Evolutionary conservation across 2,888 invertebrate genomes (phyloP).

Genomic region (Drosophila prostipennis): DNA sequence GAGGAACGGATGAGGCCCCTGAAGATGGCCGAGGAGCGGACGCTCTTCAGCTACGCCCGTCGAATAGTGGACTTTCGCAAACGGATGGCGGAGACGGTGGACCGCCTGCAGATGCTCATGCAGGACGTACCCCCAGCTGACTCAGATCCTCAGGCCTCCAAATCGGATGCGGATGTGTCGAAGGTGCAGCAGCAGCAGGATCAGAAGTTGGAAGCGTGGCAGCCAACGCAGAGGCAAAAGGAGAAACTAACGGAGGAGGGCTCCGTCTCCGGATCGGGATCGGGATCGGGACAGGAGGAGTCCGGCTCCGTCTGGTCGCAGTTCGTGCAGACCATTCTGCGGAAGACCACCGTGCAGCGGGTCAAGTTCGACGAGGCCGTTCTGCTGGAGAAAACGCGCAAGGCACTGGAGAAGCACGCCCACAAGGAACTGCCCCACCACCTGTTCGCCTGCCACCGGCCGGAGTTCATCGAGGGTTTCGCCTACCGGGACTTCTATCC

Average conservation of each 20-base stretch:
- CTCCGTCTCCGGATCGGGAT: neutral
- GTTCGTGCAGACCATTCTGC: conserved; percentile 86
- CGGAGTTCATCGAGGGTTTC: conserved; percentile 84
- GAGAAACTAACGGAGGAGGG: conserved; percentile 14
- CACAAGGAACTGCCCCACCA: conserved; percentile 88
- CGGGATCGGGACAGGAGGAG: conserved; percentile 16
- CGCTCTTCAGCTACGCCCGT: conserved; percentile 74
- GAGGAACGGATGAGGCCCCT: conserved; percentile 28
- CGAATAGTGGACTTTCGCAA: conserved; percentile 76
- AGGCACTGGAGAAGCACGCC: conserved; percentile 86
- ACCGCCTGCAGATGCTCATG: conserved; percentile 77
- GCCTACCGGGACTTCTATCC: conserved; percentile 82
- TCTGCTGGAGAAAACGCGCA: conserved; percentile 88
- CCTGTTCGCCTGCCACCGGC: conserved; percentile 91
- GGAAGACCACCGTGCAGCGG: conserved; percentile 84
- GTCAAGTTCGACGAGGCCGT: conserved; percentile 89
- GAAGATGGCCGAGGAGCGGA: conserved; percentile 34
- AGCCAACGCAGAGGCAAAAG: neutral
- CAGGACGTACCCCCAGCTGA: conserved; percentile 43
- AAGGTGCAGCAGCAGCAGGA: neutral
- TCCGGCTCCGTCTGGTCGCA: conserved; percentile 85
- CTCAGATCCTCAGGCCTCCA: conserved; percentile 8
- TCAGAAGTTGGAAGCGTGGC: neutral
- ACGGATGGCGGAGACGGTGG: conserved; percentile 79
- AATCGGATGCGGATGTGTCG: neutral